phyloP scores from a whole-genome alignment of 2,113 vertebrate genomes.

The Petaurus breviceps region DNA sequence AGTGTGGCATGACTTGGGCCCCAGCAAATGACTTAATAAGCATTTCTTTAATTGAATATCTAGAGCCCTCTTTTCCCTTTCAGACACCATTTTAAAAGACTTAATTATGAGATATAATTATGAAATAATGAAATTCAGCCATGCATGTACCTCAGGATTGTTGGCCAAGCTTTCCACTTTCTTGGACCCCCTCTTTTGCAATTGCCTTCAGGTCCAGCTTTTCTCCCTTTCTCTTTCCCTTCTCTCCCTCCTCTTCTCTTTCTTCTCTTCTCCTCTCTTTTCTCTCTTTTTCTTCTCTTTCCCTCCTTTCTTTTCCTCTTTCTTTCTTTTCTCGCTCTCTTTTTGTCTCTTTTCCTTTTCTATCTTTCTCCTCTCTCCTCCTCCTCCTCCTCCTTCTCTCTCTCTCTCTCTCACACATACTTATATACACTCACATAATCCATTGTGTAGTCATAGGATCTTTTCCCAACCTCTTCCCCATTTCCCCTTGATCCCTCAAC shows the following conservation, averaged over 20 bases:
- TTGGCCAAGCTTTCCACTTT: background rate
- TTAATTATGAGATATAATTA: background rate
- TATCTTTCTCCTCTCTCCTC: background rate
- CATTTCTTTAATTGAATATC: background rate
- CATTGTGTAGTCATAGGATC: background rate
- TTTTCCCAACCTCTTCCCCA: no score
- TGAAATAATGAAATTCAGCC: background rate
- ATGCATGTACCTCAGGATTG: background rate
- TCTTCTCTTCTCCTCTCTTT: background rate
- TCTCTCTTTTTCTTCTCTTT: no score
- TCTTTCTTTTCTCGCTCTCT: no score
- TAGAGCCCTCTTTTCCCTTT: background rate
- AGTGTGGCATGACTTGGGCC: no score
- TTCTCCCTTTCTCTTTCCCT: no score
- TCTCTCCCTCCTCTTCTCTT: background rate
- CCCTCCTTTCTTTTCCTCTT: no score
- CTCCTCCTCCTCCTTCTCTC: no score
- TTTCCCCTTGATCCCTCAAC: background rate
- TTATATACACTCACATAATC: background rate
- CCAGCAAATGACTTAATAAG: background rate
- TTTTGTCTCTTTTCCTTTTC: no score
- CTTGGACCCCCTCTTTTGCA: background rate
- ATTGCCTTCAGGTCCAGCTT: background rate
- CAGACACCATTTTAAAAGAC: background rate
- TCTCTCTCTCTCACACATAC: no score